Evolutionary conservation across 2,113 vertebrate species (phyloP).

Genomic region (Odocoileus hemionus): DNA sequence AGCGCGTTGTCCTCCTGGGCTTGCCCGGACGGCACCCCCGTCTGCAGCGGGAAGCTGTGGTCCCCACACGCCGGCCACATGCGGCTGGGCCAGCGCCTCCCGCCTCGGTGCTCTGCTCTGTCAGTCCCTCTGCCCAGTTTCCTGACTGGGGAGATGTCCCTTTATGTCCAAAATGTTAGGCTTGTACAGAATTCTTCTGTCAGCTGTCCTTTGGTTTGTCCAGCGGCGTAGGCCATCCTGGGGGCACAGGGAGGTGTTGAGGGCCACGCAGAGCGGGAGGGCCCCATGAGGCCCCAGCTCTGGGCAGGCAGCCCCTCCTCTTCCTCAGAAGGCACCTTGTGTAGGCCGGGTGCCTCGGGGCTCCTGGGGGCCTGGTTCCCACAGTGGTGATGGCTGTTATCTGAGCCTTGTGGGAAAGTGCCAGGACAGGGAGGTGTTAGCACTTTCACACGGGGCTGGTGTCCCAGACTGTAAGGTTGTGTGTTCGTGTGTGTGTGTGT

Average conservation of each 20-base stretch:
- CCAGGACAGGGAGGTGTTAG: neutral
- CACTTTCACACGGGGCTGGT: neutral
- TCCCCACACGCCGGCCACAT: rapidly evolving
- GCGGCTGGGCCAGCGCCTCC: neutral
- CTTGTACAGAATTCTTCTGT: neutral
- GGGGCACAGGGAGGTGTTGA: neutral
- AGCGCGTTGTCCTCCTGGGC: neutral
- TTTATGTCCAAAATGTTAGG: neutral
- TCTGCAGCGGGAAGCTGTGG: neutral
- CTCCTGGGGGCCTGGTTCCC: neutral
- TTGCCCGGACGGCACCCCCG: rapidly evolving
- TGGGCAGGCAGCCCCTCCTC: neutral
- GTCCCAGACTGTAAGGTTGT: neutral
- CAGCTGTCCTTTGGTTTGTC: neutral
- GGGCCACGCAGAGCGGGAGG: rapidly evolving
- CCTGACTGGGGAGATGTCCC: neutral
- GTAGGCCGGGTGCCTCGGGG: neutral
- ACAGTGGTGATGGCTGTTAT: too few species aligned
- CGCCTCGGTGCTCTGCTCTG: neutral
- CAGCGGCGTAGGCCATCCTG: rapidly evolving
- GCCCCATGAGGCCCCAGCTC: neutral
- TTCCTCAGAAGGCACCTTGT: neutral
- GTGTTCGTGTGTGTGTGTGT: neutral
- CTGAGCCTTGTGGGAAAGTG: neutral
- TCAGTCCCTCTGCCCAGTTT: neutral